Evolutionary conservation across 2,888 invertebrate genomes (phyloP).

Genomic region (Melipona beecheii): DNA sequence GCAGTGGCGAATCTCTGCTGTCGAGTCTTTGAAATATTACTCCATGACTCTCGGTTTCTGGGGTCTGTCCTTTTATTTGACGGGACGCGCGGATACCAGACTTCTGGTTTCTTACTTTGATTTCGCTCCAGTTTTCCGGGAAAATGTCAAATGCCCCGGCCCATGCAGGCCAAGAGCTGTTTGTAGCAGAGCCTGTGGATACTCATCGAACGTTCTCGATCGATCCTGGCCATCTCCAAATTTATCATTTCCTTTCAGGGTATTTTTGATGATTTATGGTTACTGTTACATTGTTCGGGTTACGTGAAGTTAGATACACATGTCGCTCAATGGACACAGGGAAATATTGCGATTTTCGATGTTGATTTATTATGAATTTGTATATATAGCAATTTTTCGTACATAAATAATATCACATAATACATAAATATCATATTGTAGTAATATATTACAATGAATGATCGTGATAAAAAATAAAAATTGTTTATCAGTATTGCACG

Average conservation of each 20-base stretch:
- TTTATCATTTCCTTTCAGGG: not conserved
- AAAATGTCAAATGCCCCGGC: not conserved
- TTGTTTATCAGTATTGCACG: too few species aligned
- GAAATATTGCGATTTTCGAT: too few species aligned
- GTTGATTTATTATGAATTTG: too few species aligned
- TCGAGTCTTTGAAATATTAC: conserved; percentile 38
- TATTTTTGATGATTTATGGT: conserved; percentile 1
- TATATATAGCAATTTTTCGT: too few species aligned
- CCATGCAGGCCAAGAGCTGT: not conserved
- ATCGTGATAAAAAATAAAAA: too few species aligned
- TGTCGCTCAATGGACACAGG: too few species aligned
- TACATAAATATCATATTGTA: too few species aligned
- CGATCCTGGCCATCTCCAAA: not conserved
- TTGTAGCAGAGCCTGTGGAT: not conserved
- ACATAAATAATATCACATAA: too few species aligned
- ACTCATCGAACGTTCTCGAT: conserved; percentile 13
- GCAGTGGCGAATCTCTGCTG: not conserved
- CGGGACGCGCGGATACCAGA: not conserved
- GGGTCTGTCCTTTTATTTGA: conserved; percentile 22
- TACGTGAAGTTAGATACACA: not conserved
- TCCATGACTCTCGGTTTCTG: not conserved
- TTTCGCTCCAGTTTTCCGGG: not conserved
- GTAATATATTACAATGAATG: too few species aligned
- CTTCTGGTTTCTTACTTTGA: conserved; percentile 27
- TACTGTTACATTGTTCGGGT: too few species aligned